Conservation (phyloP, 2,888 invertebrate genomes). For the Zaprionus lineosus region DNA sequence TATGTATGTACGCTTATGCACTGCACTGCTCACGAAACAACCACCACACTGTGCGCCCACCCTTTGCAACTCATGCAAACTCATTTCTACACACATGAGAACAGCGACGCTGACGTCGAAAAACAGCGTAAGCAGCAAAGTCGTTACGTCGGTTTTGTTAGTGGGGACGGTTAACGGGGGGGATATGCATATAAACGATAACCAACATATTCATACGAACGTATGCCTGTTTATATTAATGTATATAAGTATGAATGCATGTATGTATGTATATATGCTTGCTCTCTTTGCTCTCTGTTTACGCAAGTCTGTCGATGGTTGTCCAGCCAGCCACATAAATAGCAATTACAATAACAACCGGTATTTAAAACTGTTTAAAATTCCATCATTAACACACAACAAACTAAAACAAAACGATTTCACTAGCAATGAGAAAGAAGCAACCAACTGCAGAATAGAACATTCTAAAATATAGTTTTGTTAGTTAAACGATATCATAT, state of each 20-base stretch:
- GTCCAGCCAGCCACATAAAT: slow-evolving; percentile 43
- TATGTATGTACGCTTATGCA: slow-evolving; percentile 25
- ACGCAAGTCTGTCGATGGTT: slow-evolving; percentile 20
- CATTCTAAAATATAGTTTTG: no score
- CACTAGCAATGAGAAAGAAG: no score
- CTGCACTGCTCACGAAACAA: slow-evolving; percentile 40
- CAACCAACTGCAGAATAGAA: no score
- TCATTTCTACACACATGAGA: slow-evolving; percentile 64
- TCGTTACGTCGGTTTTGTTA: slow-evolving; percentile 19
- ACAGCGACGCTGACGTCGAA: slow-evolving; percentile 27
- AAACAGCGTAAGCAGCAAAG: slow-evolving; percentile 17
- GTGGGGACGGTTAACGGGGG: slow-evolving; percentile 1
- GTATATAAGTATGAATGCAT: slow-evolving; percentile 1
- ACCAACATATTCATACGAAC: slow-evolving; percentile 24
- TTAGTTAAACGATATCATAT: no score
- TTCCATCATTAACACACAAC: slow-evolving; percentile 48
- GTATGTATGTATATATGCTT: slow-evolving; percentile 3
- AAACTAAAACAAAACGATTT: slow-evolving; percentile 11
- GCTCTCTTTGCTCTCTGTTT: slow-evolving; percentile 19
- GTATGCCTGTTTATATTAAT: no score
- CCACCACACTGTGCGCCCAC: slow-evolving; percentile 19
- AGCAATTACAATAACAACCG: slow-evolving; percentile 63
- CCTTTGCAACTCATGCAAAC: slow-evolving; percentile 64
- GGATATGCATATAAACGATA: slow-evolving; percentile 23
- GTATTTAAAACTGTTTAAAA: slow-evolving; percentile 65